These are phyloP conservation scores for Neoaliturus tenellus DNA, from an alignment of 2,888 invertebrate species.

Conservation along the genomic window DNA sequence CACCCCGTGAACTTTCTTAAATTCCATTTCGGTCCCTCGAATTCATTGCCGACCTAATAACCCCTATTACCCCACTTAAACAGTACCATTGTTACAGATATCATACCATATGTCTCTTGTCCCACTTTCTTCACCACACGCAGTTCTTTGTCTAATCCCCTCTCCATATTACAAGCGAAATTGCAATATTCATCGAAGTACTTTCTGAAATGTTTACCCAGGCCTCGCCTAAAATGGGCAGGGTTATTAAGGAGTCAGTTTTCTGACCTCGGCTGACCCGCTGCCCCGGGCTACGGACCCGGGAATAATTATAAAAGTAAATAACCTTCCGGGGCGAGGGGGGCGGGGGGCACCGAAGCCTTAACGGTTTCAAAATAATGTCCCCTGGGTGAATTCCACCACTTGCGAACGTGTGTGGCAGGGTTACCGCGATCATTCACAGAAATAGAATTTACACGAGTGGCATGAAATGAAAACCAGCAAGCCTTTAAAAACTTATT, in stretches of 20 bases:
- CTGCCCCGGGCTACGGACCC: neutral
- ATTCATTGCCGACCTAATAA: neutral
- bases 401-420: neutral
- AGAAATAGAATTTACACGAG: too few relatives aligned
- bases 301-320: slow-evolving; percentile 43
- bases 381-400: slow-evolving; percentile 13
- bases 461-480: too few relatives aligned
- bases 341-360: neutral
- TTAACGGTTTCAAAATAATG: slow-evolving; percentile 18
- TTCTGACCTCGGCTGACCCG: slow-evolving; percentile 40
- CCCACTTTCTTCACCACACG: neutral
- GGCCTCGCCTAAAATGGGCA: slow-evolving; percentile 29
- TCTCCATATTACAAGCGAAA: neutral
- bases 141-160: neutral
- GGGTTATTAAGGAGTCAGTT: slow-evolving; percentile 36
- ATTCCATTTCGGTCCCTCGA: neutral
- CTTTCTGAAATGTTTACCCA: slow-evolving; percentile 3
- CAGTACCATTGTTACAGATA: neutral
- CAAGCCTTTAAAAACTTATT: too few relatives aligned
- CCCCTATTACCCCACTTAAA: neutral
- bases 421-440: too few relatives aligned
- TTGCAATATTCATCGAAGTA: slow-evolving; percentile 12
- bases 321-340: slow-evolving; percentile 20
- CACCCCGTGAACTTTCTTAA: neutral
- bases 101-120: neutral